A percentile compares a stretch with the other conserved stretches of the same genome.
phyloP scores from a whole-genome alignment of 2,113 vertebrate genomes.

The Xenopus laevis region DNA sequence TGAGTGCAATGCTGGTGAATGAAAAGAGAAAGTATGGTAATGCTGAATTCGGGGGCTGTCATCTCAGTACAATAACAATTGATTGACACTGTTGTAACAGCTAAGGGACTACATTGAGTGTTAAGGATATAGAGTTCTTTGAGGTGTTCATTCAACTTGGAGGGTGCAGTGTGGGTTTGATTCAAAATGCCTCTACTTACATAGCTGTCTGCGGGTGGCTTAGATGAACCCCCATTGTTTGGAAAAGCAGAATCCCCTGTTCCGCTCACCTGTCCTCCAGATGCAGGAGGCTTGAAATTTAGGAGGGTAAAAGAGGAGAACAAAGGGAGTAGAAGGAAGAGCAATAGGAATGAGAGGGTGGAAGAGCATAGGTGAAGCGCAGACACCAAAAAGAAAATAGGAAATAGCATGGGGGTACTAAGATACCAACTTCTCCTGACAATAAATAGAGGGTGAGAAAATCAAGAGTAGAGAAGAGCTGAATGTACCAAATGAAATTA shows the following conservation, averaged over 20 bases:
- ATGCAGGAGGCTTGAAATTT: slow-evolving; percentile 25
- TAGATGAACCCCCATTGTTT: slow-evolving; percentile 68
- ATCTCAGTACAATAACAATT: not conserved
- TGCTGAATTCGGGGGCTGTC: too few relatives aligned
- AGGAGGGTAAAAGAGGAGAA: not conserved
- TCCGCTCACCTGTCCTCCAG: slow-evolving; percentile 64
- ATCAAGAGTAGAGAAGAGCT: not conserved
- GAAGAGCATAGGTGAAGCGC: not conserved
- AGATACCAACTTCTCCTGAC: not conserved
- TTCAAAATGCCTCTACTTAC: slow-evolving; percentile 69
- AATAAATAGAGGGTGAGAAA: not conserved
- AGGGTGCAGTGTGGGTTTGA: not conserved
- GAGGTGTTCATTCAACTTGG: not conserved
- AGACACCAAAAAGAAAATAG: not conserved
- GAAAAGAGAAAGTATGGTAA: too few relatives aligned
- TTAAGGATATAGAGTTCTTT: not conserved
- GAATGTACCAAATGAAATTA: too few relatives aligned
- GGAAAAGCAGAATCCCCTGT: slow-evolving; percentile 67
- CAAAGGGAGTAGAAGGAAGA: slow-evolving; percentile 55
- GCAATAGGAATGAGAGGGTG: slow-evolving; percentile 8
- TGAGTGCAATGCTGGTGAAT: too few relatives aligned
- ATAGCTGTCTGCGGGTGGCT: slow-evolving; percentile 66
- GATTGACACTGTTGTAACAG: not conserved
- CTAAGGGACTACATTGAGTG: not conserved
- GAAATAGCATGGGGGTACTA: not conserved